Evolutionary conservation across 2,888 invertebrate species (phyloP).

Genomic region (Dicyrtomina minuta): DNA sequence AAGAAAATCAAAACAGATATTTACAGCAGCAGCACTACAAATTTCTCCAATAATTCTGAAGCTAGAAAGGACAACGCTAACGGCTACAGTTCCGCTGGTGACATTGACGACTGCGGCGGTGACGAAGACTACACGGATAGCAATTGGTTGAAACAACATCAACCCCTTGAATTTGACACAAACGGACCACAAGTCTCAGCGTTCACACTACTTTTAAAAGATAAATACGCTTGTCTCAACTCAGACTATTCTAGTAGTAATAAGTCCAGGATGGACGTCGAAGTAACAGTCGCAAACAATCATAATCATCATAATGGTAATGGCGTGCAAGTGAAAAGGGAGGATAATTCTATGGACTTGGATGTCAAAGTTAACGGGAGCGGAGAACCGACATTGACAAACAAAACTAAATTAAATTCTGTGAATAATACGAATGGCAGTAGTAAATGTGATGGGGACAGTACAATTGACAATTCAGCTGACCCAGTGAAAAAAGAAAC

Average conservation of each 20-base stretch:
- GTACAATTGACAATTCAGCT: neutral
- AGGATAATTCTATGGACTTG: no score
- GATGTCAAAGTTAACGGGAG: no score
- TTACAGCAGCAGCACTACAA: no score
- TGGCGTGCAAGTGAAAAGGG: no score
- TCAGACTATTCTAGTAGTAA: neutral
- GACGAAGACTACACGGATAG: no score
- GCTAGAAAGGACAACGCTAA: neutral
- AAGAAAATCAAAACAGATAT: no score
- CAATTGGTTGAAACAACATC: neutral
- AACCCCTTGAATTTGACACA: slow-evolving; percentile 22
- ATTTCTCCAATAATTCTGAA: neutral
- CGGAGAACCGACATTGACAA: no score
- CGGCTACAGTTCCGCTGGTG: slow-evolving; percentile 5
- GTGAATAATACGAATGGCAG: no score
- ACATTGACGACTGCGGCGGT: neutral
- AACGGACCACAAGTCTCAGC: slow-evolving; percentile 19
- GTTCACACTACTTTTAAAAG: slow-evolving; percentile 7
- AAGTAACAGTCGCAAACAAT: no score
- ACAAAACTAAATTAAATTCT: no score
- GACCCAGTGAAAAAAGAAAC: no score
- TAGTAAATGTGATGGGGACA: neutral
- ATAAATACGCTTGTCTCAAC: slow-evolving; percentile 23
- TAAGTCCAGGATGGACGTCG: neutral
- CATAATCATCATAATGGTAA: no score